Base-by-base conservation (phyloP, 64 coral and sea anemone species). In the Stylophora pistillata region DNA sequence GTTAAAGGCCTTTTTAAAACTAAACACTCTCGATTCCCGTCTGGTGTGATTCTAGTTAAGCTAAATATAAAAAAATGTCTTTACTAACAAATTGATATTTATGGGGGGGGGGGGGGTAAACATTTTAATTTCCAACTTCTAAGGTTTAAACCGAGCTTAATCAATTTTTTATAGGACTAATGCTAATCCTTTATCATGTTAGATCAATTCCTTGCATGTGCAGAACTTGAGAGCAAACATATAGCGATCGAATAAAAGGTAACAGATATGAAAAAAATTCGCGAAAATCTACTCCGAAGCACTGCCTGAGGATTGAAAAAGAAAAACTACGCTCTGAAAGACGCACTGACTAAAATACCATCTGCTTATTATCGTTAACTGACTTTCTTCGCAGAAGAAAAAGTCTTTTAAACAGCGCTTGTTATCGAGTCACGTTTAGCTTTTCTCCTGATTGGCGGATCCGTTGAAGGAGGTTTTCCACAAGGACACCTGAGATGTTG, bases 51-150 rank as follows among this genome's bases (percentile, higher is more conserved):
- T 47, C 37, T 3, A 47, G 3, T 23, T 12, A 47, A 53, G 13
- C 16, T 16, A 16, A 3, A n/a, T 55, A 28, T 84, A 23, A 53
- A 26, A 53, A 26, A 25, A 21, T 33, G 15, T 9, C 3, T 13
- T 27, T 47, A 69, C 6, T 27, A 58, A 30, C 58, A 15, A 78
- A 27, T 84, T 15, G 20, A 53, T 70, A 69, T 84, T 84, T 25
- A 47, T 79, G 15, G 31, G 10, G 53, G 41, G 80, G 61, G 15
- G 31, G 10, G 53, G 41, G 80, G 61, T 84, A 84, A 84, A 84
- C 69, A 84, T 70, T 37, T 70, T 84, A 84, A 68, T 84, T 82
- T 82, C 17, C 10, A 76, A 58, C 59, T 70, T 47, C 3, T 9
- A 70, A 84, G 26, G 32, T 84, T 84, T 69, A 84, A 47, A 47